Base-by-base conservation (phyloP, 2,888 invertebrate species). In the Phyllotreta cruciferae region DNA sequence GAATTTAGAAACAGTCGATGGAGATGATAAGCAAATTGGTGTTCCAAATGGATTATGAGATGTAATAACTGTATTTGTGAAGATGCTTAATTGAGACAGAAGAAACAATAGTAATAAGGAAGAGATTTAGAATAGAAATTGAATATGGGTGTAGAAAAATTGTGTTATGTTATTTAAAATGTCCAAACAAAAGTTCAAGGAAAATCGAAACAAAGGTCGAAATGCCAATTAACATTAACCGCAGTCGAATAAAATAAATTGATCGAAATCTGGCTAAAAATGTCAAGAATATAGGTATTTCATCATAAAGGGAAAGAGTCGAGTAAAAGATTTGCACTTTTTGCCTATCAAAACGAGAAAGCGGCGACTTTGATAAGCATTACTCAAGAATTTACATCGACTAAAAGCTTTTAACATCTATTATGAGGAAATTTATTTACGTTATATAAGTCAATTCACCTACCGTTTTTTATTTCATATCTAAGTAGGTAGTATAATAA, bases 281-380 rank as follows among this genome's bases (percentile, higher is more conserved):
- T 45, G 62, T 52, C 56, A 52, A 55, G 53, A 47, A 56, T 54
- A 42, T 41, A 56, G 56, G 49, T 56, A 61, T 62, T 62, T 56
- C 62, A 14, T 47, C 37, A 38, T 57, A 42, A 37, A 35, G 9
- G 56, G 47, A 57, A 57, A 57, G 56, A 49, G 49, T 49, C 47
- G 49, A 13, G 44, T 45, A 37, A 36, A 50, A 37, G 50, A 10
- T 50, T 50, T 35, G 35, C 35, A 50, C 50, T 50, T 24, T 24
- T 50, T 34, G 36, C 36, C 7, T 34, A 50, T 50, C 36, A 50
- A 24, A 24, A 50, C 14, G 11, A 35, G 36, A 50, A 50, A 36
- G 35, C 6, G 36, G 36, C 13, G 34, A 34, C 9, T 47, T 13
- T 6, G n/a, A 9, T 47, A 50, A 11, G 36, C 14, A 50, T 50